Conservation (phyloP, 1,140 invertebrate species). For the Bacillus rossius region DNA sequence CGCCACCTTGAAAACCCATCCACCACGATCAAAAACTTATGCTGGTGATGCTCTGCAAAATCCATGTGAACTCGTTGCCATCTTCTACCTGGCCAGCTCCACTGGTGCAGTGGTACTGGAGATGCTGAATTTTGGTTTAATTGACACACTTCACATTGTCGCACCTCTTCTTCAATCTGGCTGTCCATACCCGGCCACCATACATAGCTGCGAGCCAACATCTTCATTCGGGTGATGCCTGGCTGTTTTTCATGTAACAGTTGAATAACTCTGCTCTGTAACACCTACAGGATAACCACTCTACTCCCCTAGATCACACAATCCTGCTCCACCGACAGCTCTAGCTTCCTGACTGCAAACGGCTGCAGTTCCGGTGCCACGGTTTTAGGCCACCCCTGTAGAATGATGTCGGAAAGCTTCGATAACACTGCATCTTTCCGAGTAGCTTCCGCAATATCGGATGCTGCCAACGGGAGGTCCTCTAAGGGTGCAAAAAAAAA, state of each 20-base stretch:
- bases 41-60: not conserved
- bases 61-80: conserved; percentile 3
- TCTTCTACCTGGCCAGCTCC: not conserved
- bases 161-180: conserved; percentile 27
- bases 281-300: conserved; percentile 29
- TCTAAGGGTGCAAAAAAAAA: conserved; percentile 9
- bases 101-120: not conserved
- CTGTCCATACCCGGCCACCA: conserved; percentile 40
- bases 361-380: not conserved
- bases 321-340: conserved; percentile 9
- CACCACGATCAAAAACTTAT: conserved; percentile 11
- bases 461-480: conserved; percentile 5
- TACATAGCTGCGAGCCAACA: conserved; percentile 33
- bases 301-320: conserved; percentile 16
- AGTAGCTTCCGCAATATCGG: conserved; percentile 6
- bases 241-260: conserved; percentile 35
- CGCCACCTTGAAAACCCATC: conserved; percentile 40
- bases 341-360: not conserved
- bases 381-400: conserved; percentile 19
- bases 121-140: not conserved
- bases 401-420: conserved; percentile 16
- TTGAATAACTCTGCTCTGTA: conserved; percentile 24
- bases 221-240: conserved; percentile 38
- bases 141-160: conserved; percentile 17
- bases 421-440: conserved; percentile 7